Percentiles rank a stretch among this genome's conserved stretches.
phyloP scores from a whole-genome alignment of 2,797 vertebrate genomes.

The Acanthurus leucopareius region DNA sequence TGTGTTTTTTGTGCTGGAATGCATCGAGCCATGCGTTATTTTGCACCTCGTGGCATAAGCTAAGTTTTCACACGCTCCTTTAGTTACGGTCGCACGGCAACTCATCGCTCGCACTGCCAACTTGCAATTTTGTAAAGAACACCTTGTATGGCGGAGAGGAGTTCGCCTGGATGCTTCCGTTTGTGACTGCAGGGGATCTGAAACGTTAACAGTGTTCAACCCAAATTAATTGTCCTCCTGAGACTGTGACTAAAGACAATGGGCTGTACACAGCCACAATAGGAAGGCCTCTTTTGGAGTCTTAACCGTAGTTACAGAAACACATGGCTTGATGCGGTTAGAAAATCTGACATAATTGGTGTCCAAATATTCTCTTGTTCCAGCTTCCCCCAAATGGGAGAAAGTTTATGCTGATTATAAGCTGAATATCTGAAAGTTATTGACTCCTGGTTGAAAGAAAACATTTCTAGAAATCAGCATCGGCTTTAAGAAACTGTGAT shows the following conservation, averaged over 20 bases:
- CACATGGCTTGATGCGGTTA: background rate
- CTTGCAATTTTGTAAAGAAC: conserved; percentile 15
- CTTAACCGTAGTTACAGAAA: conserved; percentile 18
- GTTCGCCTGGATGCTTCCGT: conserved; percentile 17
- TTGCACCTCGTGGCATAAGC: conserved; percentile 34
- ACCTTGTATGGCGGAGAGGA: conserved; percentile 27
- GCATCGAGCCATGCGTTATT: conserved; percentile 29
- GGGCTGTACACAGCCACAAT: background rate
- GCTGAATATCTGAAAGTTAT: background rate
- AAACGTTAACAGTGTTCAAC: conserved; percentile 8
- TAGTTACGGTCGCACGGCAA: conserved; percentile 37
- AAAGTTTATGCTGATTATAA: background rate
- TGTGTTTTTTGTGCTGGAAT: conserved; percentile 30
- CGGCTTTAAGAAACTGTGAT: too few species aligned
- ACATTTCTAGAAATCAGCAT: background rate
- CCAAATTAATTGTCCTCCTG: conserved; percentile 21
- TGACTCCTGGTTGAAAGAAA: background rate
- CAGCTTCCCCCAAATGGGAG: background rate
- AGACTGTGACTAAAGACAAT: background rate
- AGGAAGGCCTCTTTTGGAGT: background rate
- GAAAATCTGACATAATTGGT: background rate
- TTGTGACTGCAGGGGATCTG: conserved; percentile 21
- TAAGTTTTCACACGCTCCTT: conserved; percentile 48
- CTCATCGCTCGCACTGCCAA: conserved; percentile 32
- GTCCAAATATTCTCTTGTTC: background rate